Evolutionary conservation across 2,888 invertebrate species (phyloP), one percentile per base, ranked within the genome.

Genomic region (Keiferia lycopersicella): DNA sequence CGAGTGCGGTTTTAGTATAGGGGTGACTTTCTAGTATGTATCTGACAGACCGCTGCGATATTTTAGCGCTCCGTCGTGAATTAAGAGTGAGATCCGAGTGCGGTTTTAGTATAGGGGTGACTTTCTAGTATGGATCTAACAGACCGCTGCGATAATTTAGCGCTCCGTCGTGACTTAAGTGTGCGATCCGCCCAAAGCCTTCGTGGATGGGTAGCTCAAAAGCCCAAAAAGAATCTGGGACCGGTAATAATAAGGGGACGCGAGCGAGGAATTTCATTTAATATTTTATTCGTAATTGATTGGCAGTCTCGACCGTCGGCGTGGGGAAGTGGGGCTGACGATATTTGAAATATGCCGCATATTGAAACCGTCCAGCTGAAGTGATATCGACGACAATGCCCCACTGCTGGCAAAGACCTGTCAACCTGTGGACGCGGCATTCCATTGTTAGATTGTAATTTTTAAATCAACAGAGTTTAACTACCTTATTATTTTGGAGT

Each of bases 331-430:
- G 77, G 69, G 56, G 16, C 30, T 72, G 71, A 66, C 86, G 86
- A 75, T 87, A 88, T 90, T 88, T 86, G 79, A 88, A 88, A 82
- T 80, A 86, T 82, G 87, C 86, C 73, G 85, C 84, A 87, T 89
- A 90, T 89, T 90, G 84, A 88, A 88, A 86, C 87, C 81, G 82
- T 79, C 75, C 72, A 80, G 79, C 81, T 82, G 80, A 83, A 82
- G n/a, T 45, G 30, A 41, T 60, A 85, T 82, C 79, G 78, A 81
- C 79, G 79, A 83, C 83, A 86, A 85, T 83, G 83, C 83, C 81
- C 82, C 77, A 51, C 45, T 45, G 45, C 45, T 45, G 16, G 11
- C 45, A 16, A 45, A 45, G 45, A 45, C 4, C n/a, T 45, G 16
- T 16, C 6, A 45, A 4, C n/a, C 8, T 41, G 14, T 45, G 16